These are phyloP conservation scores for Grus americana DNA, from an alignment of 2,113 vertebrate species.

Conservation along the genomic window DNA sequence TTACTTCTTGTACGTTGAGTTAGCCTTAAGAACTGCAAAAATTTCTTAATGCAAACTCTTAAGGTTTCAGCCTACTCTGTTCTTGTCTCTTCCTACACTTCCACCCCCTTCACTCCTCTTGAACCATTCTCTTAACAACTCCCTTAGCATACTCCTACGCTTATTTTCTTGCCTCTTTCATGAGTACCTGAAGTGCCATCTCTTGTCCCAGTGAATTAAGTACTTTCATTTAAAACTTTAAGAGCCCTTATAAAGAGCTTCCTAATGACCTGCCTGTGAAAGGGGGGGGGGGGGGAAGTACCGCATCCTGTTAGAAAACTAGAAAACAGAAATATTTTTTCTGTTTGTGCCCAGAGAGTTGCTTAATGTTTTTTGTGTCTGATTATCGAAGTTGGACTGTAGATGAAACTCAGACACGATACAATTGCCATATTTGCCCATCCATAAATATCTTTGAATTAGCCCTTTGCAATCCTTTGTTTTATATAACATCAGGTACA, in stretches of 20 bases:
- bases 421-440: background rate
- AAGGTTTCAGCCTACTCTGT: constrained; percentile 16
- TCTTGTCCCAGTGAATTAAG: background rate
- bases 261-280: background rate
- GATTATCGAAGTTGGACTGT: background rate
- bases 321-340: background rate
- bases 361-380: background rate
- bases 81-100: constrained; percentile 5
- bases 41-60: background rate
- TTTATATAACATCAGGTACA: background rate
- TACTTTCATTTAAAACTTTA: background rate
- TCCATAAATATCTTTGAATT: background rate
- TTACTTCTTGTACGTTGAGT: background rate
- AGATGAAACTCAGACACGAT: accelerated
- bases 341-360: background rate
- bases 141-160: background rate
- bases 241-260: background rate
- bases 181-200: background rate
- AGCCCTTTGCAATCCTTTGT: background rate
- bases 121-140: background rate
- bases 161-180: background rate
- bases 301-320: background rate
- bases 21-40: background rate
- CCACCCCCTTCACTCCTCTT: constrained; percentile 5
- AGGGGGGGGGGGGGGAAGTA: background rate